phyloP scores from a whole-genome alignment of 2,113 vertebrate genomes.

The Tyrannus savana region DNA sequence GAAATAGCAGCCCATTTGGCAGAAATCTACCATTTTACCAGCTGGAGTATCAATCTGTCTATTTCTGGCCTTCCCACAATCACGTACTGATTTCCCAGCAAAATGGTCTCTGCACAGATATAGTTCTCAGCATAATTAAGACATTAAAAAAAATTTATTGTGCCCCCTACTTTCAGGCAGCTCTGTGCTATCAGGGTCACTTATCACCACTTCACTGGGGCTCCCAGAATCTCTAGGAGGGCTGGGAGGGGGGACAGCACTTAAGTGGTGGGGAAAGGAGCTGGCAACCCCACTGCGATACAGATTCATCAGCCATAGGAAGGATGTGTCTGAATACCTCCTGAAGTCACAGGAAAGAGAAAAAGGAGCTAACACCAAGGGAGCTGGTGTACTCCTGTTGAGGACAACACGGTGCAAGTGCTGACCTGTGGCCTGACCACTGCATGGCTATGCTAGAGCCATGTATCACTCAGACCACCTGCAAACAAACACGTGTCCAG shows the following conservation, averaged over 20 bases:
- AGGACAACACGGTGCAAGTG: fast-evolving
- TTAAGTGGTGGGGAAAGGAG: neutral
- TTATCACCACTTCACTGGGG: neutral
- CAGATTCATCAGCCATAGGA: neutral
- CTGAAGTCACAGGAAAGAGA: neutral
- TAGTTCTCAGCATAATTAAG: neutral
- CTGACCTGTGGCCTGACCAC: fast-evolving
- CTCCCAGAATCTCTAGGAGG: neutral
- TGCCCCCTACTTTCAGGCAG: neutral
- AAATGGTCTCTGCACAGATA: neutral
- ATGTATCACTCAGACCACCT: fast-evolving
- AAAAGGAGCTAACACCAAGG: neutral
- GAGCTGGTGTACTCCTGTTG: fast-evolving
- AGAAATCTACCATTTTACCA: neutral
- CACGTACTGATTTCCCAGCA: neutral
- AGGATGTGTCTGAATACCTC: neutral
- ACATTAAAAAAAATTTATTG: neutral
- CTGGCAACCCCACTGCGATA: neutral
- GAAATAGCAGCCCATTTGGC: neutral
- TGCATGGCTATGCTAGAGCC: neutral
- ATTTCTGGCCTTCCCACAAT: neutral
- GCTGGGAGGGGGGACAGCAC: neutral
- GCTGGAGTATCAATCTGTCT: neutral
- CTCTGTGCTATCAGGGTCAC: neutral
- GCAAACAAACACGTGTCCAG: fast-evolving